phyloP scores from a whole-genome alignment of 1,140 invertebrate genomes.

The Armadillidium nasatum region DNA sequence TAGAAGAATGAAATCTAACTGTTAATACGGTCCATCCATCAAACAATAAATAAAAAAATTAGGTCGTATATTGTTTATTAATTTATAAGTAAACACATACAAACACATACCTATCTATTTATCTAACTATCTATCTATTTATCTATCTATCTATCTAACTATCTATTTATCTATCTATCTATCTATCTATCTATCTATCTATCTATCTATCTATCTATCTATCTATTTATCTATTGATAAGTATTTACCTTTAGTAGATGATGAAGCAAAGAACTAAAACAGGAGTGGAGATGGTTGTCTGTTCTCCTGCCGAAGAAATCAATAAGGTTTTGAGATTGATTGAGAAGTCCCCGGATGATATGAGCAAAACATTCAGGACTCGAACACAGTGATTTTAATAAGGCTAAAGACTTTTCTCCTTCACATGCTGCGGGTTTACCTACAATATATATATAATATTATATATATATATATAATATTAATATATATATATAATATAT shows the following conservation, averaged over 20 bases:
- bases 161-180: no score
- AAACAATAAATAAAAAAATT: no score
- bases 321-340: constrained; percentile 53
- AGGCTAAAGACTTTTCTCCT: constrained; percentile 53
- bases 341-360: constrained; percentile 54
- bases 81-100: no score
- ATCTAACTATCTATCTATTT: no score
- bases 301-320: constrained; percentile 52
- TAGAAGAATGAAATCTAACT: no score
- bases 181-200: no score
- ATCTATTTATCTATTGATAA: no score
- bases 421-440: constrained; percentile 41
- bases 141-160: no score
- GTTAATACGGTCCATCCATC: no score
- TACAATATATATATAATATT: neutral
- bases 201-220: no score
- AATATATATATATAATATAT: neutral
- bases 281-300: constrained; percentile 52
- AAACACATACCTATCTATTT: no score
- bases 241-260: constrained; percentile 56
- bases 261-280: constrained; percentile 55
- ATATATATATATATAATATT: neutral
- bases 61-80: no score
- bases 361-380: constrained; percentile 61
- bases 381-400: constrained; percentile 55